Evolutionary conservation across 2,888 invertebrate species (phyloP).

Genomic region (Drosophila falleni): DNA sequence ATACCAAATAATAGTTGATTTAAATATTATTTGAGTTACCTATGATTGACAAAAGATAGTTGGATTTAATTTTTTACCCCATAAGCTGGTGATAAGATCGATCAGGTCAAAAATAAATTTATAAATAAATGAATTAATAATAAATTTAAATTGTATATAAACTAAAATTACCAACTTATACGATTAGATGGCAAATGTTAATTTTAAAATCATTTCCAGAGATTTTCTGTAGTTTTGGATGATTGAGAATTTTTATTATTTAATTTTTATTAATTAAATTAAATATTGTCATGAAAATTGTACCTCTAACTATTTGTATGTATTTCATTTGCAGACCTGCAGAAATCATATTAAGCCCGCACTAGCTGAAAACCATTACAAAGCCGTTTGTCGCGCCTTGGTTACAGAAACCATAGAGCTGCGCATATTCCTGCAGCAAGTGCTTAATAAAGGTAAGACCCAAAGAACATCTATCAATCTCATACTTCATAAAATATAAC

Average conservation of each 20-base stretch:
- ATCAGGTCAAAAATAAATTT: too few species aligned
- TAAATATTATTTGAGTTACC: background rate
- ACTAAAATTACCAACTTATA: too few species aligned
- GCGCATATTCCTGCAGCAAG: slow-evolving; percentile 94
- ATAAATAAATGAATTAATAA: too few species aligned
- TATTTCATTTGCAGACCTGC: slow-evolving; percentile 85
- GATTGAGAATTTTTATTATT: too few species aligned
- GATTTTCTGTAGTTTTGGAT: too few species aligned
- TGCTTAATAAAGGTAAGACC: slow-evolving; percentile 87
- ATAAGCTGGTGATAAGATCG: too few species aligned
- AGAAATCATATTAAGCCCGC: slow-evolving; percentile 86
- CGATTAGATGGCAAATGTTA: too few species aligned
- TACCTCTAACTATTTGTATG: background rate
- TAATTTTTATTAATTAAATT: too few species aligned
- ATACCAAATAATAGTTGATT: background rate
- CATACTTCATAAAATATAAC: background rate
- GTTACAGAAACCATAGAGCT: slow-evolving; percentile 96
- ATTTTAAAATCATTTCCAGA: too few species aligned
- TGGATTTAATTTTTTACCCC: too few species aligned
- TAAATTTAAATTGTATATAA: too few species aligned
- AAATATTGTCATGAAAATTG: background rate
- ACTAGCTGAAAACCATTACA: slow-evolving; percentile 88
- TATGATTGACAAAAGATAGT: too few species aligned
- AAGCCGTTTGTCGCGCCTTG: slow-evolving; percentile 96
- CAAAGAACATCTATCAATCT: background rate